Evolutionary conservation across 1,140 invertebrate species (phyloP).

Genomic region (Rhysida immarginata): DNA sequence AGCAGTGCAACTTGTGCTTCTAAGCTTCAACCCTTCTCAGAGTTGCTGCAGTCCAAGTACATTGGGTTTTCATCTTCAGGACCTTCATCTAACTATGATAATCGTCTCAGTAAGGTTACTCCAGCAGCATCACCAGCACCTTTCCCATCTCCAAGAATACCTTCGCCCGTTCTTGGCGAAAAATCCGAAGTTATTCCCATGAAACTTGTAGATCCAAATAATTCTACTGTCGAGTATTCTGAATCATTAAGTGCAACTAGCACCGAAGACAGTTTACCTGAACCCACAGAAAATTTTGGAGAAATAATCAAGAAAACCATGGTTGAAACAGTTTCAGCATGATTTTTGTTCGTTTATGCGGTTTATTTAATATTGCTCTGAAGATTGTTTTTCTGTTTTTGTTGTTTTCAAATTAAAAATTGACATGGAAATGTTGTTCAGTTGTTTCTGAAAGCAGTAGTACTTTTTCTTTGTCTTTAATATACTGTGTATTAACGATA

Average conservation of each 20-base stretch:
- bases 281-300: conserved; percentile 55
- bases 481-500: too few relatives aligned
- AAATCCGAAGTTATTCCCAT: not conserved
- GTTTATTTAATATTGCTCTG: too few relatives aligned
- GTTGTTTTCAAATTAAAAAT: too few relatives aligned
- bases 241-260: not conserved
- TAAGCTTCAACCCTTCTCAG: conserved; percentile 27
- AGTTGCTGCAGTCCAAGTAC: conserved; percentile 23
- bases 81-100: conserved; percentile 10
- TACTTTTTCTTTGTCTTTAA: too few relatives aligned
- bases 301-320: conserved; percentile 86
- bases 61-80: conserved; percentile 14
- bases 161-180: not conserved
- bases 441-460: too few relatives aligned
- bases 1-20: conserved; percentile 18
- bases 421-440: too few relatives aligned
- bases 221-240: not conserved
- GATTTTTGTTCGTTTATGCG: too few relatives aligned
- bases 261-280: conserved; percentile 14
- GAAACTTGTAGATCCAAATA: conserved; percentile 1
- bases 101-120: not conserved
- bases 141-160: not conserved
- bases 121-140: not conserved
- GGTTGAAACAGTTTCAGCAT: conserved; percentile 75
- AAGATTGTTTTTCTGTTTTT: too few relatives aligned